Base-by-base conservation (phyloP, 2,797 vertebrate genomes). In the Scolopax bukidnonensis region DNA sequence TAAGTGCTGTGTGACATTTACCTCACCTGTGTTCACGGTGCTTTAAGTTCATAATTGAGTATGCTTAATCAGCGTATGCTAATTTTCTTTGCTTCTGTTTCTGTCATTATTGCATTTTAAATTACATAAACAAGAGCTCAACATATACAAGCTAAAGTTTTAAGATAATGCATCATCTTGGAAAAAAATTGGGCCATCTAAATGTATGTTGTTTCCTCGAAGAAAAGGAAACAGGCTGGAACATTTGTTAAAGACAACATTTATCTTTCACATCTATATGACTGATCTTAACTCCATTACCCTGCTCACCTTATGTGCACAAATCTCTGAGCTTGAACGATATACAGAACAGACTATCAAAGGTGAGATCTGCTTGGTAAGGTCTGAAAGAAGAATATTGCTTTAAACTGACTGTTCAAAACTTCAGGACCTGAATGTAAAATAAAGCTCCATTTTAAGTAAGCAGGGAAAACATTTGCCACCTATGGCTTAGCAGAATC, bases 251-350 rank as follows among this genome's bases (percentile, higher is more conserved):
- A 89, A 84, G 50, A 54, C 38, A 82, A 74, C 38, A 65, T 89
- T 94, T 95, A 91, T 87, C 87, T 89, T 95, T 95, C 73, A 89
- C 60, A 92, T 91, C 45, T 79, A 84, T 67, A 33, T 75, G 78
- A 70, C 14, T 95, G 76, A 95, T 89, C 87, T 89, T 92, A 89
- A 94, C 65, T 91, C 76, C 93, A 90, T 88, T 90, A 95, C 76
- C 82, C 86, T 94, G 33, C 50, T 89, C 63, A 90, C 80, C 75
- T 79, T 63, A 50, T 6, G 24, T 77, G 75, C 83, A 91, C 57
- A 87, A 50, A 84, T 87, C 45, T 92, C 79, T 86, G 63, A 78
- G 56, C 89, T 86, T 79, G 76, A 92, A 86, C 81, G 92, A 95
- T 84, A 86, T 32, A 84, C 27, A 48, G 75, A 81, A 12, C 11